Percentiles rank a stretch among this genome's conserved stretches.
Conservation (phyloP, 1,140 invertebrate species). For the Mylabris phalerata region DNA sequence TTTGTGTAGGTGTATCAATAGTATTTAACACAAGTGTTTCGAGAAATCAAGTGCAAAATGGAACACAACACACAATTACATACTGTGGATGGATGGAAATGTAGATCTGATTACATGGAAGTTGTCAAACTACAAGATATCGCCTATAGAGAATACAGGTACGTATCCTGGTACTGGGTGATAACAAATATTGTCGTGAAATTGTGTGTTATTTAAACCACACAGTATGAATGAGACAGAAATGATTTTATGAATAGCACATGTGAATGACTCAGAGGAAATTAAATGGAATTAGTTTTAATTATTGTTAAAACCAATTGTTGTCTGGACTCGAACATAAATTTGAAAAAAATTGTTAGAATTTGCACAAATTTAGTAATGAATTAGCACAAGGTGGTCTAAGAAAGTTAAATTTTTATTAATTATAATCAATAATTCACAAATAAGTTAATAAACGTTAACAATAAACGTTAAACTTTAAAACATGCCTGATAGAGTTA, state of each 20-base stretch:
- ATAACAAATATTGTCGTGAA: too few species aligned
- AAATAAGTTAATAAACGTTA: too few species aligned
- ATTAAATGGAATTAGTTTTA: conserved; percentile 10
- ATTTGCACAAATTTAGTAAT: conserved; percentile 4
- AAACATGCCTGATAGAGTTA: too few species aligned
- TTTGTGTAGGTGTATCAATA: neutral
- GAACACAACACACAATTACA: neutral
- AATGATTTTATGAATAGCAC: neutral
- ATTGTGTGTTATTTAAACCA: too few species aligned
- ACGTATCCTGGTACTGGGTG: too few species aligned
- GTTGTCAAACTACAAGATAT: conserved; percentile 10
- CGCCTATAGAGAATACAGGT: neutral
- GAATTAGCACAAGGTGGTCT: conserved; percentile 17
- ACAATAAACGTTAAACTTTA: too few species aligned
- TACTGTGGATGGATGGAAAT: conserved; percentile 6
- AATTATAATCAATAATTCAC: neutral
- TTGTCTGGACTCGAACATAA: neutral
- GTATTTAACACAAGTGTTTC: too few species aligned
- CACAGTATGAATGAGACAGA: conserved; percentile 3
- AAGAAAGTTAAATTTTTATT: conserved; percentile 2
- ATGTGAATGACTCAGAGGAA: conserved; percentile 10
- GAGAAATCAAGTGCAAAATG: conserved; percentile 9
- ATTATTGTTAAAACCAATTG: conserved; percentile 3
- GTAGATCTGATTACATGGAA: conserved; percentile 2
- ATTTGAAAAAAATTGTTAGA: conserved; percentile 5